Evolutionary conservation across 2,888 invertebrate species (phyloP), one percentile per base, ranked within the genome.

Genomic region (Microplitis manilae): DNA sequence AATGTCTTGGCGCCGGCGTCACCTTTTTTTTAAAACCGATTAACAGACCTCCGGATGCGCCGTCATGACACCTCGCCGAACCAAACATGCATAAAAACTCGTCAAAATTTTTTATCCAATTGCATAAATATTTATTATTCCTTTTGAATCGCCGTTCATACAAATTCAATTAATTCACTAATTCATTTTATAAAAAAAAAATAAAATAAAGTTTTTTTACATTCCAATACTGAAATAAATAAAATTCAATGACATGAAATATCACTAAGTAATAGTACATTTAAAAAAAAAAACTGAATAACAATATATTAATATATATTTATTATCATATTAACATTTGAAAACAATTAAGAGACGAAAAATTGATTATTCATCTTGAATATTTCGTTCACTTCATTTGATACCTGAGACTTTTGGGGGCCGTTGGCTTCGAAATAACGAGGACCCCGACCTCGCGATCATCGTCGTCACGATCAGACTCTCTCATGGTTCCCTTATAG

Each of bases 1-100:
- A 30, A 30, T 30, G 30, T 79, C 84, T 80, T 87, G 89, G 89
- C 89, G 89, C 89, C 88, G 86, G 87, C 88, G 89, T 88, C 89
- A 89, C 89, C 86, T 84, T 83, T 82, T 80, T 77, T 81, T 30
- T 30, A 4, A 30, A 30, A 30, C 30, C 30, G 30, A 30, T 30
- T 30, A 30, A 30, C 85, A 82, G 84, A 81, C 86, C 84, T 82
- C 75, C 81, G 84, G 78, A 81, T 81, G 81, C 80, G 64, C 79
- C 77, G 76, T 74, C 76, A 69, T 78, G 80, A 83, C 83, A 84
- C 83, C 80, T 81, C 71, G 73, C 30, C 68, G 61, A 61, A 8
- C 59, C 60, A 72, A 71, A 4, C 30, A 30, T 30, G 30, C 30
- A 30, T 30, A 30, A 30, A 30, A 30, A 30, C 30, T 30, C 30